Base-by-base conservation (phyloP, 2,888 invertebrate genomes). In the Conistra vaccinii region DNA sequence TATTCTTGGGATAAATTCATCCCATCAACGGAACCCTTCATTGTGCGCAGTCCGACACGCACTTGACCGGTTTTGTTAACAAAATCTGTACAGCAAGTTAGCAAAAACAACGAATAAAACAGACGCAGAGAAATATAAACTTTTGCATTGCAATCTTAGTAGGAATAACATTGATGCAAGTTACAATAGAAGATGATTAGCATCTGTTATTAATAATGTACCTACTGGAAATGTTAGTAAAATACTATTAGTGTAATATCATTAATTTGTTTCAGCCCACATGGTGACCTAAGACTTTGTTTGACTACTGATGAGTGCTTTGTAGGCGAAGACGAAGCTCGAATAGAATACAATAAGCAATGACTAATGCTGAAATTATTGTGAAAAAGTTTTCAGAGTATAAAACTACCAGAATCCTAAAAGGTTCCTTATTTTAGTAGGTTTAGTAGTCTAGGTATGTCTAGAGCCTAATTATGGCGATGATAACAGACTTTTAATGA, bases 221-320 rank as follows among this genome's bases (percentile, higher is more conserved):
- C 62, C 17, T 26, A 45, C n/a, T 48, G 48, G 35, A 20, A 71
- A 62, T 71, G 60, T 57, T 67, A 7, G 76, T 82, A 65, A 77
- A 69, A 71, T 71, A 77, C 69, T 77, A 68, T 73, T 73, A 77
- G 69, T 76, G 69, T 51, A 53, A 55, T 67, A 57, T 70, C 85
- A 83, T 85, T 76, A 72, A 72, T 82, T 70, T 69, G 76, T 69
- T 69, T 12, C 78, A 67, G 4, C 83, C 82, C 69, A 83, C 85
- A 26, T 62, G 57, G 42, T 68, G 55, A 66, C 23, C 63, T 69
- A 70, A 60, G 57, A 57, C 20, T 12, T 23, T 67, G 68, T 68
- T 48, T 78, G 78, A 23, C 48, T 83, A 39, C 14, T 72, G n/a
- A 79, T 80, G 73, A 83, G 39, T 4, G 17, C 5, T 39, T n/a